Base-by-base conservation (phyloP, 2,888 invertebrate species). In the Bembecia ichneumoniformis region DNA sequence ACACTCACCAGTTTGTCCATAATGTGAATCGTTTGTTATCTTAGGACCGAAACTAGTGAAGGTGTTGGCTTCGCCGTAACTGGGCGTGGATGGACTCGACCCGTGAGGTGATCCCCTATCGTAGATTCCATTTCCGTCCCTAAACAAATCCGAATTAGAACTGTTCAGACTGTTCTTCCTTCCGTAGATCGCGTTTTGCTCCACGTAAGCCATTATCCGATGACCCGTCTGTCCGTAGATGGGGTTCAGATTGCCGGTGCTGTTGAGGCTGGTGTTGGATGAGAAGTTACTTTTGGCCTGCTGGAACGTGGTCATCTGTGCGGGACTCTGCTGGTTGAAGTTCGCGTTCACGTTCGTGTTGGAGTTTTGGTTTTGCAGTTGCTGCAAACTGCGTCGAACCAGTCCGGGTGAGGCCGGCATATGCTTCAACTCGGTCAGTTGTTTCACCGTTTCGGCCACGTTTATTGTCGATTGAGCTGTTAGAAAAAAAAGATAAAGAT, bases 361-460 rank as follows among this genome's bases (percentile, higher is more conserved):
- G 51, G 63, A 66, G 51, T 57, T 63, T 51, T 64, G 67, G 60
- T 67, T 66, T 51, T 78, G 80, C 43, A 75, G 66, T 35, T 75
- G 74, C 51, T 80, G 84, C 3, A 77, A 67, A 34, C 72, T 72
- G 13, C 92, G 89, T 5, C 94, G 89, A 20, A 93, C 80, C 3
- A 93, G 89, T 56, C 92, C 92, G 3, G 96, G 96, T 58, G 95
- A 96, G 2, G 95, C 95, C 0, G 96, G 95, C 63, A 93, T 95
- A 78, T 96, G 96, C 63, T 94, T 92, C 55, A 95, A 78, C 67
- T 95, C 94, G 0, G 95, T 95, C 51, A 96, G 79, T 43, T 94
- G 95, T 71, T 95, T 94, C 5, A 96, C 94, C 0, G 95, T 95
- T 74, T 96, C 95, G 0, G 96, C 95, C 14, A 96, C 96, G 63